Evolutionary conservation across 2,888 invertebrate genomes (phyloP).

Genomic region (Eueremaeus valkanovi): DNA sequence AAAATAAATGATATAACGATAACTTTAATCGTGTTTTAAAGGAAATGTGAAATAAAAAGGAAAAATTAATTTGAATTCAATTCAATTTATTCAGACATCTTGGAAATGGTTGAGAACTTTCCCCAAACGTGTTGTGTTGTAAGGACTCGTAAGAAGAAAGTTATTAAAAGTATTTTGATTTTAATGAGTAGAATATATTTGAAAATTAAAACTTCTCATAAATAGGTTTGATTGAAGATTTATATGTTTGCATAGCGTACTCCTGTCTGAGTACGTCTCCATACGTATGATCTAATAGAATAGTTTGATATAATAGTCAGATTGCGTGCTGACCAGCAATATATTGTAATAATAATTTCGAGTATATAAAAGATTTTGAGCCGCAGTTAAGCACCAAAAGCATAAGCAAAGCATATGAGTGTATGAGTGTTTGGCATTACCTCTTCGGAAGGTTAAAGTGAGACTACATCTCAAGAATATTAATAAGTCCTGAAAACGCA

Average conservation of each 20-base stretch:
- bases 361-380: conserved; percentile 20
- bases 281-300: neutral
- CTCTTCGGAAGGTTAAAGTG: conserved; percentile 8
- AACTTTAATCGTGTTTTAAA: no score
- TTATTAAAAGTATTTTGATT: no score
- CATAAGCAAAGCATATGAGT: neutral
- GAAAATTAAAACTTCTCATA: neutral
- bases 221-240: neutral
- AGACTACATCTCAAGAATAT: conserved; percentile 26
- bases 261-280: neutral
- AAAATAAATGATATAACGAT: no score
- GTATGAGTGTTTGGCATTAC: neutral
- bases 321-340: conserved; percentile 25
- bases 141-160: no score
- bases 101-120: no score
- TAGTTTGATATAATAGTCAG: neutral
- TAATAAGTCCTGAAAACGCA: conserved; percentile 24
- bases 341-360: conserved; percentile 24
- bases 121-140: no score
- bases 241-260: neutral
- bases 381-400: conserved; percentile 17
- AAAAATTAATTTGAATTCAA: no score
- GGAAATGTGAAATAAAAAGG: no score
- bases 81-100: no score
- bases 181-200: neutral